These are phyloP conservation scores for Orthochromis malagaraziensis DNA, from an alignment of 2,113 vertebrate genomes.

Conservation along the genomic window DNA sequence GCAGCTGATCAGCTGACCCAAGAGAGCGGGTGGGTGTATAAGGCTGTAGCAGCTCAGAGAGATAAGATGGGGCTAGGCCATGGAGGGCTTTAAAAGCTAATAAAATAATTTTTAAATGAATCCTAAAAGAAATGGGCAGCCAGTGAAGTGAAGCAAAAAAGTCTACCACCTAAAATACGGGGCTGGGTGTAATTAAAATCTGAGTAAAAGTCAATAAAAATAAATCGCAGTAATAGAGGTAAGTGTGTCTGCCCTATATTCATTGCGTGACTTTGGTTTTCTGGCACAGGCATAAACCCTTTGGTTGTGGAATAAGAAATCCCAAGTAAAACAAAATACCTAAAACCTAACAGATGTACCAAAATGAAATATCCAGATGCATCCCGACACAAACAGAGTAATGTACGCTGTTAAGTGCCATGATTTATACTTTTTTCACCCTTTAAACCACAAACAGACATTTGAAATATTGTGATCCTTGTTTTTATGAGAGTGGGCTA, in stretches of 20 bases:
- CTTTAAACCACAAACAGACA: background rate
- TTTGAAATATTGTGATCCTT: background rate
- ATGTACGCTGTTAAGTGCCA: background rate
- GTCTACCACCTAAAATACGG: too few species aligned
- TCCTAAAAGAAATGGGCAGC: background rate
- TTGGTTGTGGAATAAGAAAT: background rate
- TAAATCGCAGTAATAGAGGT: too few species aligned
- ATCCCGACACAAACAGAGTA: background rate
- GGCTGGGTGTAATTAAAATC: too few species aligned
- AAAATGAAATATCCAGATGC: background rate
- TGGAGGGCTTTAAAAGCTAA: background rate
- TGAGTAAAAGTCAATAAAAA: too few species aligned
- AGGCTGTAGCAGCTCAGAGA: background rate
- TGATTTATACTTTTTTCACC: background rate
- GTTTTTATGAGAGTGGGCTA: background rate
- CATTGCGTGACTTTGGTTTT: too few species aligned
- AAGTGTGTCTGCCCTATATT: too few species aligned
- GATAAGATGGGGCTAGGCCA: background rate
- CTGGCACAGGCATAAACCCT: background rate
- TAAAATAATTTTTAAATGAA: too few species aligned
- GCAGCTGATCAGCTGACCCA: background rate
- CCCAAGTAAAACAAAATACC: background rate
- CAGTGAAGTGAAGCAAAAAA: background rate
- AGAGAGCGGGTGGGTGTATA: background rate
- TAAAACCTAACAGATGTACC: background rate